Percentiles rank a stretch among this genome's conserved stretches.
Conservation (phyloP, 2,797 vertebrate genomes). For the Champsocephalus gunnari region DNA sequence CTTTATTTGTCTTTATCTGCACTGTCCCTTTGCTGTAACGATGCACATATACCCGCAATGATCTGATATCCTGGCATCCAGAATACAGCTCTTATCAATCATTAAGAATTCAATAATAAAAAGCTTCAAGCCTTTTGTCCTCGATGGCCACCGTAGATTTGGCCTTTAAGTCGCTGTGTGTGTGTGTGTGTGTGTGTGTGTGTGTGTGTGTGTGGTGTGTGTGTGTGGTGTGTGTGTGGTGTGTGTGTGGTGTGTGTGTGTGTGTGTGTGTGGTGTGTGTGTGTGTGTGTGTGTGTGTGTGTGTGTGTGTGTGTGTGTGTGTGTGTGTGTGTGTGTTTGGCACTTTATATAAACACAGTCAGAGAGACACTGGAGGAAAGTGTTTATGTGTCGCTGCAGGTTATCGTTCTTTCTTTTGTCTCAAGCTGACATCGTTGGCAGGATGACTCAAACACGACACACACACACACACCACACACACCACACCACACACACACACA, state of each 20-base stretch:
- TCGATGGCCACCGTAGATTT: no score
- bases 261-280: conserved; percentile 5
- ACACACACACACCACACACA: not conserved
- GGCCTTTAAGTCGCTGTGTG: not conserved
- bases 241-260: conserved; percentile 20
- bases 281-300: conserved; percentile 16
- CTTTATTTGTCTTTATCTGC: no score
- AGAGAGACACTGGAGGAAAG: not conserved
- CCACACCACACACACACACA: not conserved
- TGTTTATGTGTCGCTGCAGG: conserved; percentile 17
- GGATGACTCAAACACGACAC: conserved; percentile 16
- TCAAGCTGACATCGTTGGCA: conserved; percentile 2
- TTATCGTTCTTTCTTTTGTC: conserved; percentile 28
- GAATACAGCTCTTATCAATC: no score
- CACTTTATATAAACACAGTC: not conserved
- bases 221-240: not conserved
- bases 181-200: conserved; percentile 17
- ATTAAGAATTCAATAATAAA: no score
- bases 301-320: no score
- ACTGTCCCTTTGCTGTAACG: no score
- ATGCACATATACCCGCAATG: no score
- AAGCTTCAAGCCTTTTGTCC: no score
- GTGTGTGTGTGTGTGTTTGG: not conserved
- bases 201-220: no score
- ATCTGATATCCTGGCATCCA: no score